Evolutionary conservation across 2,797 vertebrate species (phyloP).

Genomic region (Lacerta viridis): DNA sequence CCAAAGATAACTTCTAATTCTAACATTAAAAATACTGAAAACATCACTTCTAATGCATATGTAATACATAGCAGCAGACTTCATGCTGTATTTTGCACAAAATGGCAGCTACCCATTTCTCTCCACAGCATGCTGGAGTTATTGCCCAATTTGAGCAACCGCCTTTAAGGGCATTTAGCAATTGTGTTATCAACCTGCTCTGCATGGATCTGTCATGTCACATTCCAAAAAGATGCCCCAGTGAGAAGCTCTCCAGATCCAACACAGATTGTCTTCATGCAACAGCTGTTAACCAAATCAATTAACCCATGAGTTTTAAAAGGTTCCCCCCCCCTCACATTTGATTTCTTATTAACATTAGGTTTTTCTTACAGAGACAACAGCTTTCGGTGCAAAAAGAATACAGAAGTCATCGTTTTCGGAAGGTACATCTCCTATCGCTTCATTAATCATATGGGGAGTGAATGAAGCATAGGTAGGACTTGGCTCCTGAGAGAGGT

Average conservation of each 20-base stretch:
- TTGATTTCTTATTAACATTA: constrained; percentile 17
- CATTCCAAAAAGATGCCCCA: not conserved
- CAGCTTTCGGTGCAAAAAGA: constrained; percentile 91
- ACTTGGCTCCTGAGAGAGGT: constrained; percentile 87
- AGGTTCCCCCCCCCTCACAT: not conserved
- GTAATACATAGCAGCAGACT: not conserved
- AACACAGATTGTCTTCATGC: not conserved
- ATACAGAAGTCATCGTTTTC: constrained; percentile 98
- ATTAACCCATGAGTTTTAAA: not conserved
- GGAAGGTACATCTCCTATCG: constrained; percentile 80
- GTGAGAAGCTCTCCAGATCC: not conserved
- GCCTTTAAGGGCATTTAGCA: not conserved
- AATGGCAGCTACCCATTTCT: not conserved
- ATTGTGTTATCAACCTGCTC: not conserved
- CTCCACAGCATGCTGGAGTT: not conserved
- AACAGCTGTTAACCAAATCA: not conserved
- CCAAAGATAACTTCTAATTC: not conserved
- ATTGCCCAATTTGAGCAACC: not conserved
- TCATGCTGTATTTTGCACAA: not conserved
- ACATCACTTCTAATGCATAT: not conserved
- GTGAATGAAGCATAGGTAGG: constrained; percentile 86
- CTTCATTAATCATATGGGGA: constrained; percentile 89
- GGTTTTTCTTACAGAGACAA: constrained; percentile 83
- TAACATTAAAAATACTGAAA: not conserved
- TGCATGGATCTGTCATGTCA: not conserved